Evolutionary conservation across 2,888 invertebrate species (phyloP).

Genomic region (Malachius bipustulatus): DNA sequence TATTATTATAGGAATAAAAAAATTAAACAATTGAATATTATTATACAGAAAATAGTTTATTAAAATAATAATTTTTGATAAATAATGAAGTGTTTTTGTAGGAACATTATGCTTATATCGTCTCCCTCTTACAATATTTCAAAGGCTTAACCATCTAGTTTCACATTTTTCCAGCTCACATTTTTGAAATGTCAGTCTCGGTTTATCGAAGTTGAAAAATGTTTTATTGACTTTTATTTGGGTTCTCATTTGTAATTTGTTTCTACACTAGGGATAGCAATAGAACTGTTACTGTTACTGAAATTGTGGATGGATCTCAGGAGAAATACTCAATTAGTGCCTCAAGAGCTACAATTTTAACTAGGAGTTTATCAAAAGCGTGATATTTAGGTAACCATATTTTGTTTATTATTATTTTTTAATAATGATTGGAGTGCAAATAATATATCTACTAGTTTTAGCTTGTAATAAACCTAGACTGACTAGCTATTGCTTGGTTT

Average conservation of each 20-base stretch:
- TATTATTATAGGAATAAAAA: no score
- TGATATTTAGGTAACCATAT: conserved; percentile 24
- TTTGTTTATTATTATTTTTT: conserved; percentile 20
- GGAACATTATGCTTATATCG: no score
- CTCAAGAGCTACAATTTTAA: conserved; percentile 27
- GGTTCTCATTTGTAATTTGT: conserved; percentile 17
- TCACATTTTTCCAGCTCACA: no score
- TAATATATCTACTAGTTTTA: no score
- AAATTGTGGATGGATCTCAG: conserved; percentile 26
- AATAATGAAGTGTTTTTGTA: no score
- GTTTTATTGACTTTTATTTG: background rate
- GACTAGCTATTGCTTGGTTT: conserved; percentile 17
- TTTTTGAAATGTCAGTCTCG: conserved; percentile 21
- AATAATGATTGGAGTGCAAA: conserved; percentile 17
- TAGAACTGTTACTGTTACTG: conserved; percentile 33
- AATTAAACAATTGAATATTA: no score
- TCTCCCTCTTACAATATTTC: no score
- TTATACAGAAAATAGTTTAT: no score
- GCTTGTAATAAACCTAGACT: conserved; percentile 23
- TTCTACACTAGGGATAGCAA: conserved; percentile 29
- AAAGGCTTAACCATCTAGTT: no score
- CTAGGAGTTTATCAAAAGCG: conserved; percentile 29
- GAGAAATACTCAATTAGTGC: conserved; percentile 23
- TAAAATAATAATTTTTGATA: no score
- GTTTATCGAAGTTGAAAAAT: conserved; percentile 15